Evolutionary conservation across 2,113 vertebrate genomes (phyloP).

Genomic region (Myodes glareolus): DNA sequence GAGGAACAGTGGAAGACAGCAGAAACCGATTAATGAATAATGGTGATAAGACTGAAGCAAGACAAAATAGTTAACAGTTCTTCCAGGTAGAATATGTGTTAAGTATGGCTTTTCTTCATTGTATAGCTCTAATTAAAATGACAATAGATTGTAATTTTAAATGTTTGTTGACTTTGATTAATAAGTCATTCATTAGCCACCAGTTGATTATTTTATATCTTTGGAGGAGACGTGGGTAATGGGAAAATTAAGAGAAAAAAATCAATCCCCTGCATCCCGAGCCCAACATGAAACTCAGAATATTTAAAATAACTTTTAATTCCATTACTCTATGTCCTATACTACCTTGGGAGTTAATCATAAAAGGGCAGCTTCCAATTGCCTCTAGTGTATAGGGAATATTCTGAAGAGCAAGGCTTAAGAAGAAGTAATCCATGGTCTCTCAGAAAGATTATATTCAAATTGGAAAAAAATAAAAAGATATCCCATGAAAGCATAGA

Average conservation of each 20-base stretch:
- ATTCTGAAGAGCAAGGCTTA: background rate
- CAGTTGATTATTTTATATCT: background rate
- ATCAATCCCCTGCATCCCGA: background rate
- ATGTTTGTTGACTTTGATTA: background rate
- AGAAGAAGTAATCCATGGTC: accelerated
- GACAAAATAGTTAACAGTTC: background rate
- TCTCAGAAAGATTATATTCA: background rate
- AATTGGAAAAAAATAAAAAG: background rate
- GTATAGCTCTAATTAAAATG: background rate
- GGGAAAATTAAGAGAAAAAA: background rate
- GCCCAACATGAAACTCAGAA: background rate
- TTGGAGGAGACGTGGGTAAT: background rate
- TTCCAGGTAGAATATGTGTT: background rate
- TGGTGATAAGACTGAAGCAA: background rate
- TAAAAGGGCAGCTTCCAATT: background rate
- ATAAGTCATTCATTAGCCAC: background rate
- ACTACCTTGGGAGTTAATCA: background rate
- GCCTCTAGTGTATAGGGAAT: background rate
- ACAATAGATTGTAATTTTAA: background rate
- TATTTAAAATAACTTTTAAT: background rate
- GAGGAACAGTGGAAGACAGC: background rate
- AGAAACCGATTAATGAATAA: background rate
- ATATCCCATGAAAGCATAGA: background rate
- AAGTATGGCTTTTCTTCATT: background rate
- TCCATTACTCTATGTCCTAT: background rate